phyloP scores from a whole-genome alignment of 2,797 vertebrate species.

The Vireo griseus region DNA sequence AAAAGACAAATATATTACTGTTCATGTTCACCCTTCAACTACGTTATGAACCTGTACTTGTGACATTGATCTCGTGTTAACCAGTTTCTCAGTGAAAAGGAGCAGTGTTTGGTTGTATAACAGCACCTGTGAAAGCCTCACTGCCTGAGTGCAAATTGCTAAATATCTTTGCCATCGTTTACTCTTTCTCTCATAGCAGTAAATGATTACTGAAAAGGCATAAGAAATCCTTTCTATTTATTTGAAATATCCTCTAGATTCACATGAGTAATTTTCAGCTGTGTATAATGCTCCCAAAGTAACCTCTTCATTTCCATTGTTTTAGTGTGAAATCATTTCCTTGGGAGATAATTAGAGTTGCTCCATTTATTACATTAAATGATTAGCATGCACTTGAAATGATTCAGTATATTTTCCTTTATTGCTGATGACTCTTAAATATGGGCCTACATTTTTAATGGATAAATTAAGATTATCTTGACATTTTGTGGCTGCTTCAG shows the following conservation, averaged over 20 bases:
- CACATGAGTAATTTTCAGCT: constrained; percentile 76
- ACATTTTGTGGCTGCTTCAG: constrained; percentile 71
- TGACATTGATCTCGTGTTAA: constrained; percentile 32
- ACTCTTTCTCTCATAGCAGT: constrained; percentile 13
- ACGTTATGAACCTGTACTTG: neutral
- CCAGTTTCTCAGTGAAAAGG: constrained; percentile 7
- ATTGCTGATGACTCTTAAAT: constrained; percentile 83
- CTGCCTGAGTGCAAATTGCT: neutral
- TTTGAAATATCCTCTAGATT: constrained; percentile 64
- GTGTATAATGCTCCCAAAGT: constrained; percentile 74
- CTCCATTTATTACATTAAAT: constrained; percentile 87
- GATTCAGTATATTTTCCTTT: constrained; percentile 82
- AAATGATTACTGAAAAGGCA: constrained; percentile 41
- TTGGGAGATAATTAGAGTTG: constrained; percentile 85
- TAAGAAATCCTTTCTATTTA: constrained; percentile 46
- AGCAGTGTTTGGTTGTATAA: constrained; percentile 17
- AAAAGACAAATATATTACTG: neutral
- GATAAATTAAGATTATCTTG: constrained; percentile 80
- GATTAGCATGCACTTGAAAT: constrained; percentile 84
- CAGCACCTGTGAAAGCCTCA: constrained; percentile 4
- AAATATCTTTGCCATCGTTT: constrained; percentile 46
- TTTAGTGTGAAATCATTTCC: constrained; percentile 86
- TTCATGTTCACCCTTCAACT: neutral
- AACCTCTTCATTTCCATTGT: constrained; percentile 81
- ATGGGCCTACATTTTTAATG: constrained; percentile 75